Evolutionary conservation across 1,140 invertebrate species (phyloP).

Genomic region (Atopsyche davidsoni): DNA sequence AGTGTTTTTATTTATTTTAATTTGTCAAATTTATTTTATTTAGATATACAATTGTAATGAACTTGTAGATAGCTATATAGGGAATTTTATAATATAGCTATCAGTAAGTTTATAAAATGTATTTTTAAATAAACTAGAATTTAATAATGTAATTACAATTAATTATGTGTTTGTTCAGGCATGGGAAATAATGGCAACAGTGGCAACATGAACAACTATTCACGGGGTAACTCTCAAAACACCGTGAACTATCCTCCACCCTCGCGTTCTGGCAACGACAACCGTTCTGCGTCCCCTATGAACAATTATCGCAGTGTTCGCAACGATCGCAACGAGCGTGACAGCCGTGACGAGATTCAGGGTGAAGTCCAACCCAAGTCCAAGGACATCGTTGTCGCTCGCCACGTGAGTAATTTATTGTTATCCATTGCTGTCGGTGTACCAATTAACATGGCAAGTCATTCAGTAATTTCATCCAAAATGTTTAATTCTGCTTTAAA

Average conservation of each 20-base stretch:
- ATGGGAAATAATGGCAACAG: not conserved
- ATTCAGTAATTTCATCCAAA: too few relatives aligned
- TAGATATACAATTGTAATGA: too few relatives aligned
- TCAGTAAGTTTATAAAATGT: not conserved
- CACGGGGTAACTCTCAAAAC: not conserved
- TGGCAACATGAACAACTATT: not conserved
- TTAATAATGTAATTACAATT: not conserved
- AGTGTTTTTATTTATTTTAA: not conserved
- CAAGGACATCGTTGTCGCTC: constrained; percentile 8
- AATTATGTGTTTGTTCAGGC: too few relatives aligned
- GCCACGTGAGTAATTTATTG: constrained; percentile 1
- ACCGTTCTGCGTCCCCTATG: too few relatives aligned
- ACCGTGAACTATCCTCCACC: too few relatives aligned
- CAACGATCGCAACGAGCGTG: not conserved
- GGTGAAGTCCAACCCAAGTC: not conserved
- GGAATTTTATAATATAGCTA: too few relatives aligned
- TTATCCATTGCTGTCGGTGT: not conserved
- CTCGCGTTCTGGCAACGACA: too few relatives aligned
- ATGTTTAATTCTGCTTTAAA: too few relatives aligned
- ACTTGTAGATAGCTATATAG: too few relatives aligned
- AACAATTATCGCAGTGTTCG: too few relatives aligned
- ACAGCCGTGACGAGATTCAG: not conserved
- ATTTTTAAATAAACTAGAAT: not conserved
- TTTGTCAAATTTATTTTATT: too few relatives aligned
- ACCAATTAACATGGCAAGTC: too few relatives aligned